These are phyloP conservation scores for Myiotriccus ornatus DNA, from an alignment of 2,797 vertebrate species.

Conservation along the genomic window DNA sequence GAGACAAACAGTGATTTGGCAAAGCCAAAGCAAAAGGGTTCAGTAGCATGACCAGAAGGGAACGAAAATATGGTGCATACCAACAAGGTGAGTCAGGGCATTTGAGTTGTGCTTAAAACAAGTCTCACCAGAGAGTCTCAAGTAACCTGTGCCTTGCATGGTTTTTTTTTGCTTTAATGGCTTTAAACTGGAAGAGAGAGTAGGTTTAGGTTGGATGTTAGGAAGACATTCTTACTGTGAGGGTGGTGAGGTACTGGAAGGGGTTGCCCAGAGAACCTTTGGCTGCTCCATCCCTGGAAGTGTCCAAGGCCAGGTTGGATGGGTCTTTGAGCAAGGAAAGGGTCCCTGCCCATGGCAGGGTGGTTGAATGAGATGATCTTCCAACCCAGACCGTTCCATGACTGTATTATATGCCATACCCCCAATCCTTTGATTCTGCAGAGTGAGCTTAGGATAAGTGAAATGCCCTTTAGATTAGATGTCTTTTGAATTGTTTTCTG, in stretches of 20 bases:
- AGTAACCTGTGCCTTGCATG: not conserved
- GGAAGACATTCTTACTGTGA: not conserved
- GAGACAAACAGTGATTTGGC: not conserved
- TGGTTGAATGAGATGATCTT: not conserved
- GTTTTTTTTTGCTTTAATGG: not conserved
- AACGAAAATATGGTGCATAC: not conserved
- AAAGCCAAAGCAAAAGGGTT: not conserved
- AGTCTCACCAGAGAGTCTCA: not conserved
- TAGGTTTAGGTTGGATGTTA: not conserved
- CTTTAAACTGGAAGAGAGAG: not conserved
- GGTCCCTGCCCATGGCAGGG: not conserved
- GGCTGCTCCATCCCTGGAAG: not conserved
- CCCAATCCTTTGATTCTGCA: not conserved
- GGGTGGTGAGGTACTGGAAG: not conserved
- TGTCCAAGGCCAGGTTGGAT: not conserved
- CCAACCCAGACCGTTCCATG: not conserved
- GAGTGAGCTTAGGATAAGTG: accelerated
- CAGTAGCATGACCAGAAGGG: not conserved
- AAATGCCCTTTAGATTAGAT: not conserved
- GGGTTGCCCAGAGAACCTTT: not conserved
- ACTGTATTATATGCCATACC: not conserved
- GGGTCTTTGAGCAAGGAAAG: not conserved
- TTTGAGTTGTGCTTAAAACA: not conserved
- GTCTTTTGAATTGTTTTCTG: not conserved
- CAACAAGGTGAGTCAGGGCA: not conserved